Conservation (phyloP, 2,797 vertebrate species). For the Salmo trutta region DNA sequence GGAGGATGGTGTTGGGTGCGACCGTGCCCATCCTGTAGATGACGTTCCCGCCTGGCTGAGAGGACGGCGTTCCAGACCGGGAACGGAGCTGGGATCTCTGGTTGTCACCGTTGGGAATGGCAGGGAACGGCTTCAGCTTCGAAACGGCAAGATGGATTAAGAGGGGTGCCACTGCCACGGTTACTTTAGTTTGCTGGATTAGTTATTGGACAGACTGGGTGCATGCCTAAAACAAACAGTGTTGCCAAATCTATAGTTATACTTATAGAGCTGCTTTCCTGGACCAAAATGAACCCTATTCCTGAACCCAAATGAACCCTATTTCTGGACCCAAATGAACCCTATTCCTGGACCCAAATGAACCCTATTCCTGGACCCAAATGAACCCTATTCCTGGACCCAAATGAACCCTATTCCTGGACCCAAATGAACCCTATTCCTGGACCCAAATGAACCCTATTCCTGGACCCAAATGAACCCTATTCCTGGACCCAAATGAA, state of each 20-base stretch:
- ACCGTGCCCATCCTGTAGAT: constrained; percentile 69
- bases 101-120: constrained; percentile 67
- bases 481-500: too few species aligned
- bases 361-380: too few species aligned
- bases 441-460: too few species aligned
- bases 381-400: too few species aligned
- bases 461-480: too few species aligned
- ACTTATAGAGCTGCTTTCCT: too few species aligned
- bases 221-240: neutral
- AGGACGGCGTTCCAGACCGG: constrained; percentile 59
- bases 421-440: neutral
- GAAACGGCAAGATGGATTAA: neutral
- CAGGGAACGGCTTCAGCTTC: constrained; percentile 84
- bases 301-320: neutral
- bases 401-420: too few species aligned
- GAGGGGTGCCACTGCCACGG: neutral
- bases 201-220: neutral
- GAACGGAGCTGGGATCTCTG: constrained; percentile 81
- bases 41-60: constrained; percentile 63
- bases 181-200: neutral
- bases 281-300: too few species aligned
- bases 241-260: too few species aligned
- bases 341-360: neutral
- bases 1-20: constrained; percentile 35
- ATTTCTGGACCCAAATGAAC: too few species aligned